Conservation (phyloP, 1,140 invertebrate genomes). For the Oryctes rhinoceros region DNA sequence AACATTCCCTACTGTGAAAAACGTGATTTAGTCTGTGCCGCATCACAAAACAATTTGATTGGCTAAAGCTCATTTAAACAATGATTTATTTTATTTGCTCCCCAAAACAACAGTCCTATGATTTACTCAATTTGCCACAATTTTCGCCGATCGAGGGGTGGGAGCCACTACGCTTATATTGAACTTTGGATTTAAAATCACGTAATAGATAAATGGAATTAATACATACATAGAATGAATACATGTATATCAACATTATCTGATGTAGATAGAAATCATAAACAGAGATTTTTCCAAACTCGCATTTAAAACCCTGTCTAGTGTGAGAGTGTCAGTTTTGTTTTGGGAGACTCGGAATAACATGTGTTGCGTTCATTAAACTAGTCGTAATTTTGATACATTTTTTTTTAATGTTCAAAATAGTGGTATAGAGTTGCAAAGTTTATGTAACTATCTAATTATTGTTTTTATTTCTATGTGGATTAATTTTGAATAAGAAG, state of each 20-base stretch:
- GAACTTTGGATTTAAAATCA: background rate
- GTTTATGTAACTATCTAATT: background rate
- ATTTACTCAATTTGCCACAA: background rate
- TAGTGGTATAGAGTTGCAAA: background rate
- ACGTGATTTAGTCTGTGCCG: too few relatives aligned
- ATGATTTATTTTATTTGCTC: too few relatives aligned
- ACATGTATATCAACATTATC: background rate
- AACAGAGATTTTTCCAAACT: background rate
- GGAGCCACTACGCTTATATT: background rate
- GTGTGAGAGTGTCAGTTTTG: background rate
- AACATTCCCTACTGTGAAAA: too few relatives aligned
- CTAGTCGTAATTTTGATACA: background rate
- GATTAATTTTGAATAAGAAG: too few relatives aligned
- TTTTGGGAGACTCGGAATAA: background rate
- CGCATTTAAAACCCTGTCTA: background rate
- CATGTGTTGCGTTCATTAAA: background rate
- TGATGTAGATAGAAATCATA: conserved; percentile 1
- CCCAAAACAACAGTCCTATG: too few relatives aligned
- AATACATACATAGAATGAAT: background rate
- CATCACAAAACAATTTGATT: too few relatives aligned
- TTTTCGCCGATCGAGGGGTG: background rate
- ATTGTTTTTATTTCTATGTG: too few relatives aligned
- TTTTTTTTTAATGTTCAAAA: background rate
- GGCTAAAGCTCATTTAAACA: too few relatives aligned
- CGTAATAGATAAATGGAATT: background rate